phyloP scores from a whole-genome alignment of 2,113 vertebrate species.

The Calyptommatus sinebrachiatus region DNA sequence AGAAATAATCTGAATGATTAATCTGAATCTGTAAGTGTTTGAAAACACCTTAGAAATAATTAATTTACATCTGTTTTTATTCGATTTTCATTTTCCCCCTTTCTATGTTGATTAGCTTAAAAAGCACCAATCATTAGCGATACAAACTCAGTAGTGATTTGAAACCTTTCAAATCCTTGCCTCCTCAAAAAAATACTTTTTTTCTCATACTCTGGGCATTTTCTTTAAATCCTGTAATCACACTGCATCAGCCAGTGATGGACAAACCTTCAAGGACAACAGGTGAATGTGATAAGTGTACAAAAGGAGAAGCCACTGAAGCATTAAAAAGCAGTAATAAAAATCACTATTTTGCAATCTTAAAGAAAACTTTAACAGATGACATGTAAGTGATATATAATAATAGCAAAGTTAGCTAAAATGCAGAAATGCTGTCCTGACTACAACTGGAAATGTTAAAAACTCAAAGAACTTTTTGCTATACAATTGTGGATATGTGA shows the following conservation, averaged over 20 bases:
- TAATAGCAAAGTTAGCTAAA: too few relatives aligned
- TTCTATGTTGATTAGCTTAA: background rate
- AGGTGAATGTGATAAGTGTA: too few relatives aligned
- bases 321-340: too few relatives aligned
- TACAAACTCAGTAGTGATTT: background rate
- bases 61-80: background rate
- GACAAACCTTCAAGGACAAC: background rate
- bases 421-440: too few relatives aligned
- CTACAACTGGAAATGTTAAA: too few relatives aligned
- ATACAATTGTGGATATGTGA: too few relatives aligned
- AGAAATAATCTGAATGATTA: background rate
- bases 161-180: background rate
- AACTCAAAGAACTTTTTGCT: too few relatives aligned
- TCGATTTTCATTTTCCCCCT: background rate
- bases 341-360: too few relatives aligned
- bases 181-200: background rate
- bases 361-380: too few relatives aligned
- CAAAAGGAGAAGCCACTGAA: too few relatives aligned
- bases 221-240: background rate
- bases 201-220: background rate
- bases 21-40: background rate
- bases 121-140: background rate
- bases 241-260: too few relatives aligned
- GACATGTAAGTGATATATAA: too few relatives aligned
- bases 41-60: background rate